Base-by-base conservation (phyloP, 2,888 invertebrate species). In the Branchinecta sandiegonensis region DNA sequence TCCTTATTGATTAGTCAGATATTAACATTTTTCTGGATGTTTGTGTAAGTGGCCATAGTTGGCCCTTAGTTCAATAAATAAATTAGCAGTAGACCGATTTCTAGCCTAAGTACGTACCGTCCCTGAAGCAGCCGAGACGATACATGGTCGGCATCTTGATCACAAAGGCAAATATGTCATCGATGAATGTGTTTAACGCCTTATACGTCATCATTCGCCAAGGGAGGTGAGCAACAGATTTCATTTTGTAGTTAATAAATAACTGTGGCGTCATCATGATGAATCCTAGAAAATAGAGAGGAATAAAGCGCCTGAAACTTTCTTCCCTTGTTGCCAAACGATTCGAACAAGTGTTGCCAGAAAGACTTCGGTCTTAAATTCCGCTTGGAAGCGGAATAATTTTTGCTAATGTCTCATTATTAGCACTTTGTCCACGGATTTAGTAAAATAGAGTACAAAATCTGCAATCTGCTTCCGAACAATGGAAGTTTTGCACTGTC, bases 201-300 rank as follows among this genome's bases (percentile, higher is more conserved):
- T 99, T 99, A 79, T 99, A 99, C 11, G 96, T 95, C 85, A 99
- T 86, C 97, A 99, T 99, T 71, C 99, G 85, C 99, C 99, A 99
- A 7, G 99, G 99, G 74, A 99, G 83, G 81, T 99, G 99, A 11
- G 99, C 99, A 2, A 99, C 97, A 17, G 96, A 97, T 77, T 99
- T 96, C 74, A 99, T 79, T 79, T 99, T 99, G 80, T 99, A 99
- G 81, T 99, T 99, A 74, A 99, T 99, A 77, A 99, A 99, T 71
- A 99, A 81, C 79, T 99, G 99, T 8, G 99, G 99, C n/a, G 97
- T 99, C 97, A 99, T 99, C 92, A 97, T 94, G 70, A 99, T 99
- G 78, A 99, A 99, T 71, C 99, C 95, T 83, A 75, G 12, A 74
- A 73, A 65, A 8, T 23, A 65, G 47, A 47, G 70, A 72, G 23